Evolutionary conservation across 2,888 invertebrate species (phyloP).

Genomic region (Deilephila porcellus): DNA sequence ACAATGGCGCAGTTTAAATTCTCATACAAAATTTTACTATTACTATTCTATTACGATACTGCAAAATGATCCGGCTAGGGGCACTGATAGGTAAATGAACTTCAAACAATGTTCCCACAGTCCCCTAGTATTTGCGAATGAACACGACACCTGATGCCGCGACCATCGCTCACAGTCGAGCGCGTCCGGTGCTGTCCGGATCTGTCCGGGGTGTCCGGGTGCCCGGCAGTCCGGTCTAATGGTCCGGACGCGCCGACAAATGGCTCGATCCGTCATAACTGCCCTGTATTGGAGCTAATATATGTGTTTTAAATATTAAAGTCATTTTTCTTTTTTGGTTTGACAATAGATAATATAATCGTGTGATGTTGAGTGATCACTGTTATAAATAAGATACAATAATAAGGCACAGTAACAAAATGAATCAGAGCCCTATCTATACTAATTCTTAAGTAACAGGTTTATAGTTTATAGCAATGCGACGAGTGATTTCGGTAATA

Average conservation of each 20-base stretch:
- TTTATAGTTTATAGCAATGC: no score
- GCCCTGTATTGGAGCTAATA: constrained; percentile 13
- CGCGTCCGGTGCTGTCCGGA: constrained; percentile 6
- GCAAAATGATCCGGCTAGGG: no score
- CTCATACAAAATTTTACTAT: no score
- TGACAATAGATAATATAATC: no score
- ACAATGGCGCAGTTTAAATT: no score
- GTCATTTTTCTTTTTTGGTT: background rate
- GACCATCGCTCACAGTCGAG: constrained; percentile 4
- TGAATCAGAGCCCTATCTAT: no score
- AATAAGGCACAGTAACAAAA: no score
- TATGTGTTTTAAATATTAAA: background rate
- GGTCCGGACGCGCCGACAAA: constrained; percentile 8
- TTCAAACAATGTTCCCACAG: background rate
- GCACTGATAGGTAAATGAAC: background rate
- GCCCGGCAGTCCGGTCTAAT: constrained; percentile 3
- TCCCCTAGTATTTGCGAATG: background rate
- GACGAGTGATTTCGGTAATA: no score
- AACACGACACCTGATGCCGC: background rate
- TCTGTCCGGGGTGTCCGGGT: background rate
- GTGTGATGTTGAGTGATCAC: no score
- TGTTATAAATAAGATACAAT: no score
- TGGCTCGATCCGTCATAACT: constrained; percentile 15
- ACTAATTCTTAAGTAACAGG: no score
- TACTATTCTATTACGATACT: no score